These are phyloP conservation scores for Trissolcus japonicus DNA, from an alignment of 2,888 invertebrate species.

Conservation along the genomic window DNA sequence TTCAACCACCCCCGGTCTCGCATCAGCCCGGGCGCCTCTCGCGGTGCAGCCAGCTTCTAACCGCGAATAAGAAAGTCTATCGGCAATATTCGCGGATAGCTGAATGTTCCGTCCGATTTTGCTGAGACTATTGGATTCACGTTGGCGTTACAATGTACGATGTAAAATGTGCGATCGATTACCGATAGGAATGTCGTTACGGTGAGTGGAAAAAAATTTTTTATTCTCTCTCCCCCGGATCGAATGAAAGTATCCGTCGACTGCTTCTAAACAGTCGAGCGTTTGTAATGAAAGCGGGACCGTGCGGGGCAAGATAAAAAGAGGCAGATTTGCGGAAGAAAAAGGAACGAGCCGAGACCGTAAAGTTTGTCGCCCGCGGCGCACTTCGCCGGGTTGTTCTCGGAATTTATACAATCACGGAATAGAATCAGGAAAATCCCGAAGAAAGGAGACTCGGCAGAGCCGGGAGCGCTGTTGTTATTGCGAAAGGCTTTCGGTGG, in stretches of 20 bases:
- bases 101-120: slow-evolving; percentile 55
- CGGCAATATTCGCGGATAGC: slow-evolving; percentile 42
- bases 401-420: slow-evolving; percentile 57
- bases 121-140: slow-evolving; percentile 48
- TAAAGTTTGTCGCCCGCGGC: slow-evolving; percentile 44
- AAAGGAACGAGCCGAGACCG: slow-evolving; percentile 42
- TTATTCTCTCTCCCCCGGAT: too few species aligned
- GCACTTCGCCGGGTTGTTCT: slow-evolving; percentile 38
- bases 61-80: slow-evolving; percentile 55
- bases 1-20: slow-evolving; percentile 19
- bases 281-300: neutral
- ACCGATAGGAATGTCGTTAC: slow-evolving; percentile 43
- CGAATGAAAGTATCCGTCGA: too few species aligned
- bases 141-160: slow-evolving; percentile 26
- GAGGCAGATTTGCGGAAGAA: neutral
- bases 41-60: slow-evolving; percentile 49
- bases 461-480: slow-evolving; percentile 53
- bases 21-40: slow-evolving; percentile 19
- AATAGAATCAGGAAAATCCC: slow-evolving; percentile 59
- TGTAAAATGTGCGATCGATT: slow-evolving; percentile 43
- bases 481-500: slow-evolving; percentile 45
- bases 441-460: slow-evolving; percentile 39
- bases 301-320: slow-evolving; percentile 6
- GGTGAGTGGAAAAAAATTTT: neutral
- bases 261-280: neutral